Evolutionary conservation across 1,140 invertebrate species (phyloP), one percentile per base, ranked within the genome.

Genomic region (Zaprionus taronus): DNA sequence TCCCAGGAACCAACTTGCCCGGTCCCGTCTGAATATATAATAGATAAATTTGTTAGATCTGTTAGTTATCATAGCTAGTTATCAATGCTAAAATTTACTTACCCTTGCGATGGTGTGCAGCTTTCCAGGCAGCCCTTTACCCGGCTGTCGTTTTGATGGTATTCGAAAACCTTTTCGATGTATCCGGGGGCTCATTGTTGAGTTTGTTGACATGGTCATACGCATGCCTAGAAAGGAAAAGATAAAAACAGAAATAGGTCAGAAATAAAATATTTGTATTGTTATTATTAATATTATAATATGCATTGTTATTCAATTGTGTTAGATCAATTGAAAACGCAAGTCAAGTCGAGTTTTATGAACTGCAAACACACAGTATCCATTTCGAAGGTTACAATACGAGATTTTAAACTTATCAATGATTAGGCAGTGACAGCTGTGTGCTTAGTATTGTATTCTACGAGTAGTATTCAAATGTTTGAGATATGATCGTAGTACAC

Each of bases 161-260:
- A 91, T 85, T 67, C 94, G 92, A 93, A 95, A 94, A 74, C 94
- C 94, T 91, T 95, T 94, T 68, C 95, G 93, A 93, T 95, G 94
- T 62, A 95, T 94, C 64, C 95, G 94, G 24, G 94, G 93, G 71
- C 94, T 94, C 94, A 95, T 94, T 41, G 94, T 95, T 41, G 95
- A 94, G 77, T 94, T 93, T 68, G 95, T 95, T 68, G 95, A 95
- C 94, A 95, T 95, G 70, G 95, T 95, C 95, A 95, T 95, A 93
- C 95, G 95, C 94, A 95, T 95, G 92, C 94, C 94, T 95, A 86
- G 81, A 91, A 92, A 91, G 93, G 83, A 62, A 17, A 38, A 61
- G 17, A 65, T 62, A 66, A 87, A 71, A 62, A 56, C 28, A 9
- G 7, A 75, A 53, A 61, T 57, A 34, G 31, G 3, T 34, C 9